Evolutionary conservation across 2,888 invertebrate species (phyloP), one percentile per base, ranked within the genome.

Genomic region (Eulithis testata): DNA sequence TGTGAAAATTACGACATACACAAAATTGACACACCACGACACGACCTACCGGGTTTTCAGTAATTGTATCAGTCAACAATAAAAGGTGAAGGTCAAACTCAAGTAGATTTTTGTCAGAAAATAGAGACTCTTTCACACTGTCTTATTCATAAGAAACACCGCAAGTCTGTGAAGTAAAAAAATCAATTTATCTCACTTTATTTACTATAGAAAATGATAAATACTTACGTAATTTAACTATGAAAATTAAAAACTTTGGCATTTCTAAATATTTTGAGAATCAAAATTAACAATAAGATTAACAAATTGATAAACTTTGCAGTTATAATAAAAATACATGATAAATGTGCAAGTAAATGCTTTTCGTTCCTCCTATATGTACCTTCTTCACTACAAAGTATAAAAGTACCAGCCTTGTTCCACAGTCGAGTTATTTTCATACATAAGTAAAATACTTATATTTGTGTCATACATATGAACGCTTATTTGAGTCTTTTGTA

Each of bases 181-280:
- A 11, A 40, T 12, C 27, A 11, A 31, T 27, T 43, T n/a, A n/a
- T 51, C 51, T 51, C 21, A 27, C 40, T 36, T 40, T 51, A 36
- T 56, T 56, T 9, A 12, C 11, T 49, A 31, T 51, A 57, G 37
- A 40, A 27, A 52, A 37, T 7, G 47, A 27, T 52, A 63, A 57
- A 51, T 49, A 50, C 27, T 59, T 14, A 45, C 4, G 51, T 51
- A 7, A 49, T 21, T 9, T 49, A 3, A 21, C 11, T 49, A 49
- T 49, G 49, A 47, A 59, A 51, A 50, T 37, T 63, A 14, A 60
- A 45, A 60, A 54, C 61, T 66, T 66, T 62, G 61, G 66, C 47
- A 56, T 57, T 36, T 31, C 11, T 14, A 59, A 59, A 64, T 55
- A 65, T 40, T 56, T 56, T 56, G 44, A 44, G 12, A 56, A 60